Conservation (phyloP, 2,113 vertebrate genomes). For the Ochotona princeps region DNA sequence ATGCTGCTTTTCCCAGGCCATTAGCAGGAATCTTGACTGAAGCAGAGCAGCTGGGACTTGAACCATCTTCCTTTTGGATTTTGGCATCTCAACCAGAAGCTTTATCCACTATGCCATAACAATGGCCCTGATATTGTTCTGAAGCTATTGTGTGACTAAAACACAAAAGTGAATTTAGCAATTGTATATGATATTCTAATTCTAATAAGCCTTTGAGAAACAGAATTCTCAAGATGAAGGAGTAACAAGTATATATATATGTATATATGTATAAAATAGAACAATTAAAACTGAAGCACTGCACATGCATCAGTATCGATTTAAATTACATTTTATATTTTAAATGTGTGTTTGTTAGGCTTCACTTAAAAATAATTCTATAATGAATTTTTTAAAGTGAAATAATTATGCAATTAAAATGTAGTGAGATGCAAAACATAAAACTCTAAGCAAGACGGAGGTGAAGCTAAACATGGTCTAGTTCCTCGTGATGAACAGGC, state of each 20-base stretch:
- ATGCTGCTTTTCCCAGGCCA: too few relatives aligned
- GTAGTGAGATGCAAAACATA: neutral
- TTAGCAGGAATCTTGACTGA: too few relatives aligned
- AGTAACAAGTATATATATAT: neutral
- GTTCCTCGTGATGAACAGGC: neutral
- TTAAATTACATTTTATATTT: neutral
- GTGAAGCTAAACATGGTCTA: neutral
- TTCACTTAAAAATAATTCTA: constrained; percentile 35
- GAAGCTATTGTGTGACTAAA: neutral
- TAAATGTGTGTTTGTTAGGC: neutral
- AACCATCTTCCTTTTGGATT: too few relatives aligned
- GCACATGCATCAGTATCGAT: neutral
- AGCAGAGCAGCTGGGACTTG: too few relatives aligned
- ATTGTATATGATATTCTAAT: neutral
- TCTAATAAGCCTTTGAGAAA: neutral
- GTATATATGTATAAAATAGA: neutral
- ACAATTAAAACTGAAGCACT: neutral
- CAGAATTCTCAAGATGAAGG: neutral
- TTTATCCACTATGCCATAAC: too few relatives aligned
- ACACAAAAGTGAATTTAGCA: neutral
- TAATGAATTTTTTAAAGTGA: neutral
- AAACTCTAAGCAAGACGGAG: neutral
- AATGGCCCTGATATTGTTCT: neutral
- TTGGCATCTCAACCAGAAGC: too few relatives aligned
- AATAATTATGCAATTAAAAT: constrained; percentile 7